These are phyloP conservation scores for Pelagia noctiluca DNA, from an alignment of 30 jellyfish, hydroid and myxozoan species.

Conservation along the genomic window DNA sequence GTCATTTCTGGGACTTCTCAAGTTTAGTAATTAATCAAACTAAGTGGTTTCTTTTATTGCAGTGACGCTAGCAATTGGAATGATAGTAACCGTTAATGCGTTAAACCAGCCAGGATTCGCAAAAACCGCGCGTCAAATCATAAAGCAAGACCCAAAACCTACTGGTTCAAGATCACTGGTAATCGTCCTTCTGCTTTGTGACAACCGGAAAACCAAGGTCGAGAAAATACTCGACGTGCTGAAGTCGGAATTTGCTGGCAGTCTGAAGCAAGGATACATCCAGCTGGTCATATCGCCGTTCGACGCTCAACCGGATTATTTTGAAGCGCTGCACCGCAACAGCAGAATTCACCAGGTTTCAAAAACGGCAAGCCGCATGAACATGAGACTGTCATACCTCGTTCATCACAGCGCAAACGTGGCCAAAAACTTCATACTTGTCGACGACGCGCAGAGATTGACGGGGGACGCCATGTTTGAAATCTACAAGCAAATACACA, in stretches of 20 bases:
- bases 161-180: slow-evolving; percentile 42
- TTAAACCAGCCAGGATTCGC: slow-evolving; percentile 14
- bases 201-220: slow-evolving; percentile 16
- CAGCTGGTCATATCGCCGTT: slow-evolving; percentile 45
- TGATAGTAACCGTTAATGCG: slow-evolving; percentile 35
- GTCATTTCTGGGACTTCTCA: too few species aligned
- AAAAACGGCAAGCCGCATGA: slow-evolving; percentile 19
- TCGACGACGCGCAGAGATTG: slow-evolving; percentile 3
- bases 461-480: slow-evolving; percentile 14
- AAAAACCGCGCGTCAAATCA: slow-evolving; percentile 42
- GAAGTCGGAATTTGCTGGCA: background rate
- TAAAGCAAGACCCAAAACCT: slow-evolving; percentile 57
- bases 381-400: slow-evolving; percentile 40
- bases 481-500: slow-evolving; percentile 31
- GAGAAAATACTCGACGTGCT: slow-evolving; percentile 23
- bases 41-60: background rate
- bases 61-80: slow-evolving; percentile 61
- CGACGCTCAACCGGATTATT: slow-evolving; percentile 28
- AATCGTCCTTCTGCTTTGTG: slow-evolving; percentile 48
- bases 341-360: slow-evolving; percentile 8
- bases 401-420: slow-evolving; percentile 23
- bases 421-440: slow-evolving; percentile 46
- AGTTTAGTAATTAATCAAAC: background rate
- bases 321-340: background rate
- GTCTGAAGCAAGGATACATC: slow-evolving; percentile 37